Evolutionary conservation across 2,797 vertebrate species (phyloP).

Genomic region (Acanthurus tractus): DNA sequence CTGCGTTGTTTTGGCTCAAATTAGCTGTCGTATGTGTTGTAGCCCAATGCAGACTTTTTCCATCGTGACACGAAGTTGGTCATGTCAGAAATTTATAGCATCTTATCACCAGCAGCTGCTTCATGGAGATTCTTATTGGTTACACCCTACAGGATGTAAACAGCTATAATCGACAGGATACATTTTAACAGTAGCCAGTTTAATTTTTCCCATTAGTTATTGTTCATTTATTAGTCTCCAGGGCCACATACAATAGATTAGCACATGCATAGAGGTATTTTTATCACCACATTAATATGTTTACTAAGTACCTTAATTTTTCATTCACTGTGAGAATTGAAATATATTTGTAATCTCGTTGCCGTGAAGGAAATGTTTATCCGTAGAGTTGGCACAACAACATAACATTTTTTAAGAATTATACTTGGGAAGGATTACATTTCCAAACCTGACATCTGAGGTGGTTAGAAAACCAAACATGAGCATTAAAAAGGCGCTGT

Average conservation of each 20-base stretch:
- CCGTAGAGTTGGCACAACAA: slow-evolving; percentile 60
- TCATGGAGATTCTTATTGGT: slow-evolving; percentile 35
- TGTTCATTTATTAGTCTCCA: slow-evolving; percentile 55
- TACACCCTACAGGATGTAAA: slow-evolving; percentile 54
- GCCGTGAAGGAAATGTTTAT: slow-evolving; percentile 59
- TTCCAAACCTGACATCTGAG: slow-evolving; percentile 64
- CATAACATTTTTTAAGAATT: slow-evolving; percentile 56
- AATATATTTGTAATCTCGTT: slow-evolving; percentile 55
- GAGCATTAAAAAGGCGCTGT: slow-evolving; percentile 46
- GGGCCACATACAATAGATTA: slow-evolving; percentile 23
- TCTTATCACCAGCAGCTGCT: slow-evolving; percentile 44
- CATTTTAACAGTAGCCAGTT: slow-evolving; percentile 44
- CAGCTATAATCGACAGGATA: slow-evolving; percentile 30
- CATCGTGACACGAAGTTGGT: slow-evolving; percentile 32
- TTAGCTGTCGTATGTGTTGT: slow-evolving; percentile 58
- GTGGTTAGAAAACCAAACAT: slow-evolving; percentile 61
- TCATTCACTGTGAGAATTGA: slow-evolving; percentile 40
- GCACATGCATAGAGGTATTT: slow-evolving; percentile 36
- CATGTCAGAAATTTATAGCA: slow-evolving; percentile 25
- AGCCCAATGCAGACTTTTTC: slow-evolving; percentile 35
- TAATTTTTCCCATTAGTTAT: slow-evolving; percentile 49
- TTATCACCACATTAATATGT: slow-evolving; percentile 28
- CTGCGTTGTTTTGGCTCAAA: slow-evolving; percentile 55
- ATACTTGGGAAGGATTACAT: slow-evolving; percentile 67
- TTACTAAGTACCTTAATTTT: slow-evolving; percentile 41